Evolutionary conservation across 2,113 vertebrate genomes (phyloP).

Genomic region (Colossoma macropomum): DNA sequence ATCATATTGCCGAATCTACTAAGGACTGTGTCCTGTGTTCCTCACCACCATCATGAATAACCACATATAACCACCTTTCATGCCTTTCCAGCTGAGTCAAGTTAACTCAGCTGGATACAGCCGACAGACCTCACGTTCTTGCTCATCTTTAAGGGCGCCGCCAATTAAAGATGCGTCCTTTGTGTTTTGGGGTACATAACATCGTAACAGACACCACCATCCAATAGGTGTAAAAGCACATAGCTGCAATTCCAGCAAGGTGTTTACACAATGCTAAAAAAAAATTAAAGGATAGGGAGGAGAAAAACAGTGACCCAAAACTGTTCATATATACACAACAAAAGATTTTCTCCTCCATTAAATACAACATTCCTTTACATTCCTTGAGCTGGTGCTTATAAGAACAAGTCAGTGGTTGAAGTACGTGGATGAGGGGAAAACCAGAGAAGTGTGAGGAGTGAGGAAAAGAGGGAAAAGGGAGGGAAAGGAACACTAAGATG

Average conservation of each 20-base stretch:
- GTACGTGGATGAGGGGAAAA: constrained; percentile 2
- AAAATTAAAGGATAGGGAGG: not conserved
- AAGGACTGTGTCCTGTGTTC: constrained; percentile 2
- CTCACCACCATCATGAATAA: constrained; percentile 30
- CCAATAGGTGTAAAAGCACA: not conserved
- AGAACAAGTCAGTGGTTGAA: constrained; percentile 46
- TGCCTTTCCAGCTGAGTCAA: not conserved
- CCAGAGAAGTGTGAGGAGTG: not conserved
- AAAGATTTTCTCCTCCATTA: constrained; percentile 37
- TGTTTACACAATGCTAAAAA: constrained; percentile 8
- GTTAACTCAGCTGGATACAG: not conserved
- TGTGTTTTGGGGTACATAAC: not conserved
- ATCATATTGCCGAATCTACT: constrained; percentile 32
- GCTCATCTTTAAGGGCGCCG: not conserved
- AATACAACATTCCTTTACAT: constrained; percentile 59
- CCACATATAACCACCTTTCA: constrained; percentile 24
- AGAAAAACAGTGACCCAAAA: constrained; percentile 37
- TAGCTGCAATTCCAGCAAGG: constrained; percentile 25
- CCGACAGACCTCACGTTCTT: not conserved
- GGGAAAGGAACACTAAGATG: constrained; percentile 27
- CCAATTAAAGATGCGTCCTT: not conserved
- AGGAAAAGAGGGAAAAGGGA: not conserved
- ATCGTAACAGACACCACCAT: not conserved
- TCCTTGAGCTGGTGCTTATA: constrained; percentile 57
- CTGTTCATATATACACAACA: constrained; percentile 49